Base-by-base conservation (phyloP, 2,888 invertebrate genomes). In the Drosophila kanekoi region DNA sequence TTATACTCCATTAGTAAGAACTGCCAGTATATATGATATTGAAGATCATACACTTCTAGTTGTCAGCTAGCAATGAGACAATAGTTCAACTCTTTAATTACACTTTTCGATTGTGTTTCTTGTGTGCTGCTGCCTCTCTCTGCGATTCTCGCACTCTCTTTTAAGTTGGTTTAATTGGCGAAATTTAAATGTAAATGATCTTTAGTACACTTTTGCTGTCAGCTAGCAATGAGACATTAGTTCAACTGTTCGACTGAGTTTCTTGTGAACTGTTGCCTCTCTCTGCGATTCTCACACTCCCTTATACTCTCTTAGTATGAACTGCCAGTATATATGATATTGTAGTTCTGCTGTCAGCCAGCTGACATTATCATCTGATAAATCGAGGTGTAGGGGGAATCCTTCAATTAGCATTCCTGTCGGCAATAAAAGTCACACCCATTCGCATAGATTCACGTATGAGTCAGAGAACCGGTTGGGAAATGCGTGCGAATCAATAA, bases 341-440 rank as follows among this genome's bases (percentile, higher is more conserved):
- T 28, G 28, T 6, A 28, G 8, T 28, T 28, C 8, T 28, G 28
- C 28, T 28, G 28, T 8, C 28, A 28, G 2, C 8, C 13, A 11
- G 18, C 51, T 16, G 53, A 37, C 49, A 45, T 52, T 68, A 69
- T 62, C 47, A 43, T 18, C 14, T 35, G 32, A 44, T 5, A 41
- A 43, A n/a, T n/a, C 28, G 8, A 28, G 28, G 13, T n/a, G 1
- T n/a, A n/a, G 16, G 62, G 40, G 16, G 45, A 16, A 13, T 45
- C 35, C 23, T 16, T n/a, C 20, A 43, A 72, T 73, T 60, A 40
- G 41, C n/a, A 67, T 60, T 47, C 67, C 32, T 14, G 1, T 9
- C 4, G n/a, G n/a, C 33, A n/a, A 13, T 32, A n/a, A 23, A 28
- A 40, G 37, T 6, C 70, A 23, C 75, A 40, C 48, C 70, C 53